A percentile compares a stretch with the other conserved stretches of the same genome.
phyloP scores from a whole-genome alignment of 2,888 invertebrate genomes.

The Tenthredo mesomela region DNA sequence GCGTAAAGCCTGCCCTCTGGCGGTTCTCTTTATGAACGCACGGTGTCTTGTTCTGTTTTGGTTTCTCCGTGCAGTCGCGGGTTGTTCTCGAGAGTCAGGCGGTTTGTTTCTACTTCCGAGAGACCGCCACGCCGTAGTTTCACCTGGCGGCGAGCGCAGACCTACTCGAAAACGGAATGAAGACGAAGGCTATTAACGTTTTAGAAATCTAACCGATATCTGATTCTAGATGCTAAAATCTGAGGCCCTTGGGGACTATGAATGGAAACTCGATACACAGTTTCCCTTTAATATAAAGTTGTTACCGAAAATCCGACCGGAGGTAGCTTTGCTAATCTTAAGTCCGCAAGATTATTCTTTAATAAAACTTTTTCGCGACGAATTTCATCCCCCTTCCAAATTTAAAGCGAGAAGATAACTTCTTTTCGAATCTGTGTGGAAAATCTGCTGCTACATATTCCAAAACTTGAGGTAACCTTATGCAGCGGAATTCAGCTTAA shows the following conservation, averaged over 20 bases:
- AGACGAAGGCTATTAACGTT: background rate
- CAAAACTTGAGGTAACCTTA: constrained; percentile 9
- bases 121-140: background rate
- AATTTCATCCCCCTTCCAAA: background rate
- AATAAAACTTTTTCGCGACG: background rate
- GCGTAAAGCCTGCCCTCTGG: no score
- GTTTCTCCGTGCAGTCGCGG: no score
- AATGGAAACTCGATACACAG: background rate
- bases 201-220: background rate
- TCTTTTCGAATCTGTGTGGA: background rate
- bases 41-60: no score
- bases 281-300: background rate
- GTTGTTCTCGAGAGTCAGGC: background rate
- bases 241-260: background rate
- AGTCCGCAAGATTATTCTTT: background rate
- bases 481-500: constrained; percentile 19
- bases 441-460: background rate
- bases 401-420: constrained; percentile 10
- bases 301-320: background rate
- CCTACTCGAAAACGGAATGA: background rate
- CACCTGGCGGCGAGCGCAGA: background rate
- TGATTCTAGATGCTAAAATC: background rate
- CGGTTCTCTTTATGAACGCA: no score
- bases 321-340: background rate
- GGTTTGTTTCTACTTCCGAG: background rate